A percentile compares a stretch with the other conserved stretches of the same genome.
Conservation (phyloP, 2,888 invertebrate genomes). For the Morpho deidamia region DNA sequence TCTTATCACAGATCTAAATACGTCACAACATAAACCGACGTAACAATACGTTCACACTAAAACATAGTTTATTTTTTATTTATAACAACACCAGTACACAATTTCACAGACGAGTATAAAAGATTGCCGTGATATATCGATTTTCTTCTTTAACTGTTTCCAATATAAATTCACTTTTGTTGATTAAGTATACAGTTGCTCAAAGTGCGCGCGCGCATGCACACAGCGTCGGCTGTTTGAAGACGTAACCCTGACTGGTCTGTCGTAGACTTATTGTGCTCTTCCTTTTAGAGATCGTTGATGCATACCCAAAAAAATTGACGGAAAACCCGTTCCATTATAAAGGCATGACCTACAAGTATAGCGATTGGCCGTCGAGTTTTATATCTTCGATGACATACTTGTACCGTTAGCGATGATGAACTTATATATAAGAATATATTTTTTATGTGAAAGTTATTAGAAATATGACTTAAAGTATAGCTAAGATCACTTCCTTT, state of each 20-base stretch:
- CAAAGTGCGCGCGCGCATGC: conserved; percentile 19
- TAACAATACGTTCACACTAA: neutral
- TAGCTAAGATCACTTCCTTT: no score
- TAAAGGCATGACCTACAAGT: neutral
- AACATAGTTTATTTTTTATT: neutral
- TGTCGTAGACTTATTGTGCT: conserved; percentile 15
- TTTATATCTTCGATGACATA: neutral
- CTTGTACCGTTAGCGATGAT: no score
- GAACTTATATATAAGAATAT: no score
- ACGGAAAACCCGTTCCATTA: conserved; percentile 12
- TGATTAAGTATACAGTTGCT: neutral
- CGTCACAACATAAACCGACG: neutral
- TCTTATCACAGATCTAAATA: neutral
- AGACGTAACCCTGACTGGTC: conserved; percentile 31
- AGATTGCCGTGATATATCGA: no score
- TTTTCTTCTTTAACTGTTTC: no score
- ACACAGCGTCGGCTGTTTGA: conserved; percentile 16
- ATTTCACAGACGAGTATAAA: no score
- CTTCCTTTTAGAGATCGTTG: conserved; percentile 16
- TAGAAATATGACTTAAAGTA: no score
- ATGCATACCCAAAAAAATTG: conserved; percentile 3
- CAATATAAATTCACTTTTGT: neutral
- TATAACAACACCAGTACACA: neutral
- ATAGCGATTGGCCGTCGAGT: neutral
- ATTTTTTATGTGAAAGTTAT: no score